Percentiles rank a stretch among this genome's conserved stretches.
These are phyloP conservation scores for Caenorhabditis briggsae DNA, from an alignment of 1,140 invertebrate species.

Conservation along the genomic window DNA sequence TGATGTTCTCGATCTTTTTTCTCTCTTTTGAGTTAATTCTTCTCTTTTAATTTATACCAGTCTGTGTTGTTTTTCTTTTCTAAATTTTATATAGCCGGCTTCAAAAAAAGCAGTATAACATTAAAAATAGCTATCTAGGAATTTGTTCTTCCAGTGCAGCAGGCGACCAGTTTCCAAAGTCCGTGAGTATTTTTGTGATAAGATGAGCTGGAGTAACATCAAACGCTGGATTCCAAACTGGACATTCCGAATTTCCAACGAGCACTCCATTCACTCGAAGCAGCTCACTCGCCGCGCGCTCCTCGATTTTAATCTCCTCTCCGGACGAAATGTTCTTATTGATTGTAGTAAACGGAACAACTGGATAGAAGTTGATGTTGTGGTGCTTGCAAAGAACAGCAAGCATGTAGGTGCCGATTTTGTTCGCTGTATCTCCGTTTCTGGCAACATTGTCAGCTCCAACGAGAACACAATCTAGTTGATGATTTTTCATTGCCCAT, in stretches of 20 bases:
- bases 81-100: not conserved
- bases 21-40: not conserved
- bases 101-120: not conserved
- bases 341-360: slow-evolving; percentile 90
- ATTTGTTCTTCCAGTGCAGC: slow-evolving; percentile 54
- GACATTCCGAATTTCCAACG: slow-evolving; percentile 83
- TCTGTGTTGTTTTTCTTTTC: slow-evolving; percentile 7
- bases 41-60: slow-evolving; percentile 4
- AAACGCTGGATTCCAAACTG: slow-evolving; percentile 98
- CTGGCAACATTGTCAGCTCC: slow-evolving; percentile 91
- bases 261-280: slow-evolving; percentile 85
- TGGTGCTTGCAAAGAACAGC: slow-evolving; percentile 92
- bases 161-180: slow-evolving; percentile 83
- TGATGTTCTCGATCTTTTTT: slow-evolving; percentile 27
- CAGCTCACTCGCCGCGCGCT: slow-evolving; percentile 90
- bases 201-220: slow-evolving; percentile 95
- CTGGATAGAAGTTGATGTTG: slow-evolving; percentile 93
- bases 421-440: slow-evolving; percentile 99
- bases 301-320: slow-evolving; percentile 91
- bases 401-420: slow-evolving; percentile 98
- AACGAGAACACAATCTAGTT: slow-evolving; percentile 78
- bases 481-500: slow-evolving; percentile 85
- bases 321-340: slow-evolving; percentile 87
- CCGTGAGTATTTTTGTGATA: slow-evolving; percentile 92
- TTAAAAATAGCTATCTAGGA: not conserved